Conservation (phyloP, 1,140 invertebrate genomes). For the Schlechtendalia chinensis region DNA sequence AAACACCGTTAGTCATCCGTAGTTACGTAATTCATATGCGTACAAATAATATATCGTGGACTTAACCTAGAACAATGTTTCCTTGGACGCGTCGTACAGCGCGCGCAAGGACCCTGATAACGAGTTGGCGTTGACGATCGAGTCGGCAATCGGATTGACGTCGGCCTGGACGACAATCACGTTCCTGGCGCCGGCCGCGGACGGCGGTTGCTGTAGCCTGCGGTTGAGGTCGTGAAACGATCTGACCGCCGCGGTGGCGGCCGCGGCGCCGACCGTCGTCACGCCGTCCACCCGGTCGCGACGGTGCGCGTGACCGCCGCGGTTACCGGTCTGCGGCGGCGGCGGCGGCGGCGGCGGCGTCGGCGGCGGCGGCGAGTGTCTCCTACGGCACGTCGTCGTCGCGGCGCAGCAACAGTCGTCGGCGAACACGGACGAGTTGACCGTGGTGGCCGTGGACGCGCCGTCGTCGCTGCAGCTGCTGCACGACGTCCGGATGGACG, state of each 20-base stretch:
- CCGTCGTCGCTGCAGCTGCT: constrained; percentile 56
- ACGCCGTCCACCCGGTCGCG: background rate
- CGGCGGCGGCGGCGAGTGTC: background rate
- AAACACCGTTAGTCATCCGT: too few relatives aligned
- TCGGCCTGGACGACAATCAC: constrained; percentile 39
- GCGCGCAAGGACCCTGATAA: constrained; percentile 46
- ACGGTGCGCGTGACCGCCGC: background rate
- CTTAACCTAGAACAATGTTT: constrained; percentile 44
- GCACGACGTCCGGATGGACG: constrained; percentile 73
- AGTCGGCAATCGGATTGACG: constrained; percentile 33
- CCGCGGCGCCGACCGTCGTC: background rate
- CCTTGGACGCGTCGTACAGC: constrained; percentile 43
- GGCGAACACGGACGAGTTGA: constrained; percentile 64
- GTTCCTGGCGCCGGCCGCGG: constrained; percentile 15
- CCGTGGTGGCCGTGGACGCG: constrained; percentile 42
- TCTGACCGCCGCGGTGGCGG: background rate
- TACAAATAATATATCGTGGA: too few relatives aligned
- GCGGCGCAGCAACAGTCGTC: constrained; percentile 56
- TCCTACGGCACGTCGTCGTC: background rate
- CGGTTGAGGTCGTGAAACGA: constrained; percentile 18
- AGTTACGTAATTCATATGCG: background rate
- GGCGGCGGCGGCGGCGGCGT: background rate
- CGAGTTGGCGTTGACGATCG: constrained; percentile 41
- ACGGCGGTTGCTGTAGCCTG: background rate
- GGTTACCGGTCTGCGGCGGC: background rate